A percentile compares a stretch with the other conserved stretches of the same genome.
Conservation (phyloP, 1,140 invertebrate genomes). For the Acromyrmex charruanus region DNA sequence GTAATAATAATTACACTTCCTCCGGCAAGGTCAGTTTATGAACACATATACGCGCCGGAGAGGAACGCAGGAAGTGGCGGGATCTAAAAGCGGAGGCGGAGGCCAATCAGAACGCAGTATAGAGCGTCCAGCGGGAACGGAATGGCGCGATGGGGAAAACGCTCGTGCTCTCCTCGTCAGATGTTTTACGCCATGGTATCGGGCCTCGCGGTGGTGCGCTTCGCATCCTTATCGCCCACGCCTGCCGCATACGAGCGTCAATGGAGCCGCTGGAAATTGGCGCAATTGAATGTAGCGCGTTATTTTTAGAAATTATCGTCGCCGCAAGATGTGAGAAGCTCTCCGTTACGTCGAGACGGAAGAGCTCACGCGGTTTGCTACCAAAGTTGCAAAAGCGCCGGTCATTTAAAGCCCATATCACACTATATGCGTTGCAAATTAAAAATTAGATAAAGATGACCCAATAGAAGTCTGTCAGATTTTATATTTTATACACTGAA, state of each 20-base stretch:
- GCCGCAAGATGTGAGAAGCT: neutral
- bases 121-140: conserved; percentile 30
- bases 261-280: conserved; percentile 54
- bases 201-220: neutral
- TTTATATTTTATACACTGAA: too few relatives aligned
- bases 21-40: conserved; percentile 65
- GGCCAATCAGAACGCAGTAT: conserved; percentile 68
- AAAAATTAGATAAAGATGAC: too few relatives aligned
- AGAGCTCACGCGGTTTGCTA: neutral
- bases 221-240: conserved; percentile 46
- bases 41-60: conserved; percentile 52
- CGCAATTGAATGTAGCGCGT: conserved; percentile 48
- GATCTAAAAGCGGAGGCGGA: conserved; percentile 65
- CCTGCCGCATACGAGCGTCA: conserved; percentile 25
- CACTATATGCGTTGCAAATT: too few relatives aligned
- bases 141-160: neutral
- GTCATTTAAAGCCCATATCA: neutral
- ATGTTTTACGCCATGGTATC: conserved; percentile 5
- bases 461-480: too few relatives aligned
- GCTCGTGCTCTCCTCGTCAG: conserved; percentile 12
- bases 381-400: neutral
- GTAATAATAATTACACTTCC: conserved; percentile 71
- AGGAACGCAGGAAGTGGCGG: conserved; percentile 72
- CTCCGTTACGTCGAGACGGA: neutral
- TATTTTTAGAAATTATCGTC: conserved; percentile 54